Evolutionary conservation across 1,140 invertebrate genomes (phyloP).

Genomic region (Apocrypta bakeri): DNA sequence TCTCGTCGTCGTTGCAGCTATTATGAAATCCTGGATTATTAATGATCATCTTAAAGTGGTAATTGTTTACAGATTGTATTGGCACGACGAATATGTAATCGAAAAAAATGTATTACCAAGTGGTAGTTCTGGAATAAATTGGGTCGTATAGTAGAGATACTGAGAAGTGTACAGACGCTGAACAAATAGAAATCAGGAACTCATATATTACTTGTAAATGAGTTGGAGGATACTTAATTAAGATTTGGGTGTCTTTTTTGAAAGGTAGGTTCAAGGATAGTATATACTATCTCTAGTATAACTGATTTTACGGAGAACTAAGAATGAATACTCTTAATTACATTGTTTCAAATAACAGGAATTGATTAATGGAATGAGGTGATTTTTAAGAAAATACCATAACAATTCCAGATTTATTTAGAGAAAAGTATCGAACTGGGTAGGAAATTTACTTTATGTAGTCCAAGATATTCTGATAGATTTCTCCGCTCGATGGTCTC

Average conservation of each 20-base stretch:
- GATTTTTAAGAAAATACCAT: too few relatives aligned
- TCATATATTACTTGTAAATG: not conserved
- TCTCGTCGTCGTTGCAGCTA: not conserved
- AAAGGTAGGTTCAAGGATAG: not conserved
- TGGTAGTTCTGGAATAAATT: not conserved
- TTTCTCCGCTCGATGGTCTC: not conserved
- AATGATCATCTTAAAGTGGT: not conserved
- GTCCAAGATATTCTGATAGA: not conserved
- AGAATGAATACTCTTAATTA: too few relatives aligned
- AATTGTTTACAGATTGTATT: too few relatives aligned
- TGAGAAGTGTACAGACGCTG: not conserved
- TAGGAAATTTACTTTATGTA: slow-evolving; percentile 1
- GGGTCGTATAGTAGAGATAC: too few relatives aligned
- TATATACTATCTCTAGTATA: too few relatives aligned
- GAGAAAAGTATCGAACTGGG: not conserved
- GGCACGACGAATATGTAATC: too few relatives aligned
- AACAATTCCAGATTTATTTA: too few relatives aligned
- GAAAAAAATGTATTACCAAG: not conserved
- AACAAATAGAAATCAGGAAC: not conserved
- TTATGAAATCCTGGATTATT: not conserved
- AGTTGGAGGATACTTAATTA: not conserved
- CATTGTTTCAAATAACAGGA: too few relatives aligned
- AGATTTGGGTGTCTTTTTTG: not conserved
- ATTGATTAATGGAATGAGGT: too few relatives aligned
- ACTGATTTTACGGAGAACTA: too few relatives aligned